These are phyloP conservation scores for Cyanoramphus novaezelandiae DNA, from an alignment of 2,113 vertebrate species.

Conservation along the genomic window DNA sequence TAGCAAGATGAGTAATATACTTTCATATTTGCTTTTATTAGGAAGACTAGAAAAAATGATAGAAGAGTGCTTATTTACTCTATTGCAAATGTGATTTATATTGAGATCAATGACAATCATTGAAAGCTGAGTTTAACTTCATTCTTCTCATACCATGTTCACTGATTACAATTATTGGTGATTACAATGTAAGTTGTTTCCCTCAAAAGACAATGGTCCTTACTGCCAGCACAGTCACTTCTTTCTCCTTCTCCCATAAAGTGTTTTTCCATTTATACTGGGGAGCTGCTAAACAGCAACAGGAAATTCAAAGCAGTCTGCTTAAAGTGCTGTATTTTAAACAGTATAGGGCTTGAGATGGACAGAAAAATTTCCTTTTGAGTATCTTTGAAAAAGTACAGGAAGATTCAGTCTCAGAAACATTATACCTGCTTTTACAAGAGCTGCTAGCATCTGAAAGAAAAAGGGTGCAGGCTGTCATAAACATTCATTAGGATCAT, in stretches of 20 bases:
- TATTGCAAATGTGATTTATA: not conserved
- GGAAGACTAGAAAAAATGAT: not conserved
- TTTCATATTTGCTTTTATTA: not conserved
- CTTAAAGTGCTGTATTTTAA: not conserved
- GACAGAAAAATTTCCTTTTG: not conserved
- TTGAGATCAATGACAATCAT: not conserved
- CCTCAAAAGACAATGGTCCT: not conserved
- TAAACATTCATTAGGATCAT: slow-evolving; percentile 20
- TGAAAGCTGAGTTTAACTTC: not conserved
- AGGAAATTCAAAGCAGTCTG: not conserved
- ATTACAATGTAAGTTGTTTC: not conserved
- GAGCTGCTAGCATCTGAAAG: not conserved
- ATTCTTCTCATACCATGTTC: not conserved
- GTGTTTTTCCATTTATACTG: not conserved
- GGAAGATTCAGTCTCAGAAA: not conserved
- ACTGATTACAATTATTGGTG: not conserved
- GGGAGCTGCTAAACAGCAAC: not conserved
- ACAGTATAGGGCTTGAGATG: not conserved
- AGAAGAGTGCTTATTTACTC: not conserved
- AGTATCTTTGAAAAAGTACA: not conserved
- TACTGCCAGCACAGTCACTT: not conserved
- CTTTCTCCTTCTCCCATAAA: not conserved
- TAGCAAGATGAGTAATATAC: not conserved
- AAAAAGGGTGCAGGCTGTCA: not conserved
- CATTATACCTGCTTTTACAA: not conserved